These are phyloP conservation scores for Sminthurinus signatus DNA, from an alignment of 1,140 invertebrate species.

Conservation along the genomic window DNA sequence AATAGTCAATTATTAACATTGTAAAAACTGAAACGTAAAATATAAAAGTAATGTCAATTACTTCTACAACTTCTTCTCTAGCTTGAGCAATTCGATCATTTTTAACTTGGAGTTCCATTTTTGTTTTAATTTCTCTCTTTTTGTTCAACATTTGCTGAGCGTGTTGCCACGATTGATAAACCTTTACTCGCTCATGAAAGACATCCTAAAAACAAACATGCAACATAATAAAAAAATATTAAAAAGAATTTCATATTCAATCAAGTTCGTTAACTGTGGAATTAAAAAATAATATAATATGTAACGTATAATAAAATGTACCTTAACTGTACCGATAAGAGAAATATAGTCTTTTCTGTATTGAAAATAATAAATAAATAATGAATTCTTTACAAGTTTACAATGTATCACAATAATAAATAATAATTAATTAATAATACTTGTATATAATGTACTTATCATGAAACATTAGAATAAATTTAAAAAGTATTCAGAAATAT, in stretches of 20 bases:
- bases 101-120: slow-evolving; percentile 79
- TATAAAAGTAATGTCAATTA: slow-evolving; percentile 44
- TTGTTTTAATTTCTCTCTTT: slow-evolving; percentile 88
- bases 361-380: too few relatives aligned
- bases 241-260: too few relatives aligned
- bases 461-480: too few relatives aligned
- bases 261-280: too few relatives aligned
- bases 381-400: too few relatives aligned
- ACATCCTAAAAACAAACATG: slow-evolving; percentile 60
- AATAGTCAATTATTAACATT: not conserved
- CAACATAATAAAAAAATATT: slow-evolving; percentile 22
- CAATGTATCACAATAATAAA: too few relatives aligned
- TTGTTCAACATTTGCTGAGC: slow-evolving; percentile 89
- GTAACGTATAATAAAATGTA: too few relatives aligned
- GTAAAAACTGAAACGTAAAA: not conserved
- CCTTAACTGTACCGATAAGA: slow-evolving; percentile 85
- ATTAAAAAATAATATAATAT: too few relatives aligned
- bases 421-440: too few relatives aligned
- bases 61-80: slow-evolving; percentile 83
- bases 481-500: too few relatives aligned
- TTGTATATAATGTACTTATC: too few relatives aligned
- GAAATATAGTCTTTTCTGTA: slow-evolving; percentile 78
- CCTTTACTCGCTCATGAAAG: slow-evolving; percentile 96
- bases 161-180: slow-evolving; percentile 96
- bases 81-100: slow-evolving; percentile 84